Evolutionary conservation across 92 coral and sea anemone species (phyloP).

Genomic region (Diadumene lineata): DNA sequence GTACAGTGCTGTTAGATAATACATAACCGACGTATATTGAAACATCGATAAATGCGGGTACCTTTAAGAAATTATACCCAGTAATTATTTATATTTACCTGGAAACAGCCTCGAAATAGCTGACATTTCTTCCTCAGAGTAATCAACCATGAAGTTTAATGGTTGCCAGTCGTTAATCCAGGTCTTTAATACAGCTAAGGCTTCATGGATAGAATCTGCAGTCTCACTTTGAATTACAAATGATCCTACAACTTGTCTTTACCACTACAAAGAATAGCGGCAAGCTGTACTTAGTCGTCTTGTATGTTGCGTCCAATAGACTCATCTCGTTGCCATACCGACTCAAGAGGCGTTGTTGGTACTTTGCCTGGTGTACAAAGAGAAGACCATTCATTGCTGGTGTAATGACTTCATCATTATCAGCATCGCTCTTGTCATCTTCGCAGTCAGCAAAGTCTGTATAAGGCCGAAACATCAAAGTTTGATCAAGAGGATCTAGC

Average conservation of each 20-base stretch:
- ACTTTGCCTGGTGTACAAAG: constrained; percentile 44
- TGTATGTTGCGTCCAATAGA: constrained; percentile 63
- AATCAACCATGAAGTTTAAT: constrained; percentile 41
- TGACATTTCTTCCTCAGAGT: constrained; percentile 34
- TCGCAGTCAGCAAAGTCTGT: background rate
- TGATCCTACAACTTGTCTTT: constrained; percentile 45
- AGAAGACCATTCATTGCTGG: constrained; percentile 9
- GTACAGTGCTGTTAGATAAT: too few species aligned
- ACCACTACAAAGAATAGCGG: constrained; percentile 56
- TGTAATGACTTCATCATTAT: background rate
- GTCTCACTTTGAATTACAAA: constrained; percentile 47
- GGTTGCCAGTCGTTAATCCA: constrained; percentile 66
- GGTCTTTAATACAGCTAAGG: constrained; percentile 27
- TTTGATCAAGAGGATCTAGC: background rate
- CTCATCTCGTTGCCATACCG: constrained; percentile 51
- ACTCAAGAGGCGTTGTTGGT: constrained; percentile 40
- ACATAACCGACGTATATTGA: too few species aligned
- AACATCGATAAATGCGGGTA: too few species aligned
- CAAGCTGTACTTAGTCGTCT: constrained; percentile 51
- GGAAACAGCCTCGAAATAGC: constrained; percentile 33
- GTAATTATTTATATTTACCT: constrained; percentile 3
- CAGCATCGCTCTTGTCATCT: background rate
- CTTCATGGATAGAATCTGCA: constrained; percentile 35
- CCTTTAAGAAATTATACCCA: too few species aligned
- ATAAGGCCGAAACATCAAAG: constrained; percentile 3